Conservation (phyloP, 2,113 vertebrate species). For the Istiophorus platypterus region DNA sequence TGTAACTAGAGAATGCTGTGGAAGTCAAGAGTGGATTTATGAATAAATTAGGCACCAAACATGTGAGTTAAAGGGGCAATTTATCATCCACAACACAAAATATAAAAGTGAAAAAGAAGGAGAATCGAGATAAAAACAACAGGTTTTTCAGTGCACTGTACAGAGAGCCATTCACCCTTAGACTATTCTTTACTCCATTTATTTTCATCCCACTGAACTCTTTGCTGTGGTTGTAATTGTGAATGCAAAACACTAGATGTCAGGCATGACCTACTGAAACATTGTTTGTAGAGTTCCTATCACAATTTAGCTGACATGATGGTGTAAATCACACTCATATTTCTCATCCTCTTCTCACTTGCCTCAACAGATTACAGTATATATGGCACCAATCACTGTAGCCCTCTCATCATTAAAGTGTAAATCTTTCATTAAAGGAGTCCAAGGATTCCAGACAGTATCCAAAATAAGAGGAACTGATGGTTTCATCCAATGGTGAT, state of each 20-base stretch:
- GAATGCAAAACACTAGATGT: slow-evolving; percentile 62
- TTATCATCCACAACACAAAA: no score
- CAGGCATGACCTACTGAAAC: slow-evolving; percentile 13
- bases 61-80: not conserved
- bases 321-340: not conserved
- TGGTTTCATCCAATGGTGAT: slow-evolving; percentile 6
- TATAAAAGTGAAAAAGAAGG: no score
- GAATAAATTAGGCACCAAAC: not conserved
- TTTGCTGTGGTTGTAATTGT: slow-evolving; percentile 25
- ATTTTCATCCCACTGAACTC: not conserved
- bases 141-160: not conserved
- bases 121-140: no score
- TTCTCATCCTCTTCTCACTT: not conserved
- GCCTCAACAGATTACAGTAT: not conserved
- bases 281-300: not conserved
- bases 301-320: not conserved
- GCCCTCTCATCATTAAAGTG: not conserved
- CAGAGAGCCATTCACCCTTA: not conserved
- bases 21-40: not conserved
- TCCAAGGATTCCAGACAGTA: not conserved
- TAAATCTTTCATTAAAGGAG: not conserved
- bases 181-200: not conserved
- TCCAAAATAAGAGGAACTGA: not conserved
- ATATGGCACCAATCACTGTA: not conserved
- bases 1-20: no score